Base-by-base conservation (phyloP, 2,113 vertebrate genomes). In the Sciurus niger region DNA sequence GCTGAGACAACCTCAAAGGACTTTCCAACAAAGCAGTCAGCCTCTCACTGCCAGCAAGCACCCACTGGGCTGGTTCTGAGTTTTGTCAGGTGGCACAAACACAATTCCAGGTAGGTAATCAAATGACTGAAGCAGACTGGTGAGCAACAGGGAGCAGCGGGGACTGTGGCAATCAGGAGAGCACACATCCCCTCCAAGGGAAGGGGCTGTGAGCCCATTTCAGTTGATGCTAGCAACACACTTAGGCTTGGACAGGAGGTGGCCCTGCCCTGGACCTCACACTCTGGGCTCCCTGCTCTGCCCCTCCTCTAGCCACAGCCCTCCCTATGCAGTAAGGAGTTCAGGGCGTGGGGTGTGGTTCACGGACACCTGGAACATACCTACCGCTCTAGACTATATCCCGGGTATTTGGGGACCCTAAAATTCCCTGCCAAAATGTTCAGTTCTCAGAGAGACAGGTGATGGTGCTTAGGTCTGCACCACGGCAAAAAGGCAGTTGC, bases 271-370 rank as follows among this genome's bases (percentile, higher is more conserved):
- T 46, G 18, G 40, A 13, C 2, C 70, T 68, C 70, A 10, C 0
- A 2, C 8, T 70, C 37, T 46, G 30, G 65, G 70, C 43, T 4
- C 20, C 46, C 77, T 3, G 17, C 40, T 74, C 48, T 30, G 63
- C 7, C 12, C 1, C 18, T 40, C 10, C 78, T 60, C 3, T 34
- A 67, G 37, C 12, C n/a, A 4, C 18, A 55, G 70, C 40, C 46
- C 55, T 32, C 55, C 51, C 48, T 8, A 13, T 8, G 67, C 63
- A 77, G 6, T 30, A 22, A 37, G 83, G 77, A 72, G 37, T 51
- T 48, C 24, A 4, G 0, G 13, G 58, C 8, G 1, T 3, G 11
- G 28, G 84, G 34, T 37, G 10, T 6, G 8, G 8, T 5, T 14
- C 43, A 37, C 0, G 51, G 34, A 70, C 1, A 32, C 22, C 18